Evolutionary conservation across 2,113 vertebrate genomes (phyloP).

Genomic region (Misgurnus mizolepis): DNA sequence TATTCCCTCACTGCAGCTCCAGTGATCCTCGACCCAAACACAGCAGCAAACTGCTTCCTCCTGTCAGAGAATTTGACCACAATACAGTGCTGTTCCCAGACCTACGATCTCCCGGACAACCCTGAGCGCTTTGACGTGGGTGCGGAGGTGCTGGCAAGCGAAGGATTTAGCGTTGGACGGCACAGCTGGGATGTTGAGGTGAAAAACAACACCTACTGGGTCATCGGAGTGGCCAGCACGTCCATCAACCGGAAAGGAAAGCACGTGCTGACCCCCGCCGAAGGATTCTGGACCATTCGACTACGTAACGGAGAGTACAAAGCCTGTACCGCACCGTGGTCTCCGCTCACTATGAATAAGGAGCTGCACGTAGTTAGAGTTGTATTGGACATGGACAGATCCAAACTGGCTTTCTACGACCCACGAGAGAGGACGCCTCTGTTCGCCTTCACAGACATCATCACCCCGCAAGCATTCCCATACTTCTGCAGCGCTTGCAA

Average conservation of each 20-base stretch:
- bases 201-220: constrained; percentile 77
- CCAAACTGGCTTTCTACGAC: constrained; percentile 74
- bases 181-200: constrained; percentile 77
- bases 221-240: constrained; percentile 73
- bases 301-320: constrained; percentile 78
- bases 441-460: constrained; percentile 70
- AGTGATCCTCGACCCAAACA: constrained; percentile 76
- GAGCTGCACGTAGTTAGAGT: constrained; percentile 68
- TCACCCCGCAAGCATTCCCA: constrained; percentile 65
- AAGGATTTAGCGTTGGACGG: constrained; percentile 70
- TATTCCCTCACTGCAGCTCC: constrained; percentile 60
- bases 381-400: constrained; percentile 75
- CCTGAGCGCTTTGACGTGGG: constrained; percentile 76
- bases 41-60: constrained; percentile 75
- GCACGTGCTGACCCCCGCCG: constrained; percentile 74
- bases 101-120: constrained; percentile 76
- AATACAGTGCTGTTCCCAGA: constrained; percentile 69
- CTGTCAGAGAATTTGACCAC: constrained; percentile 72
- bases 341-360: constrained; percentile 67
- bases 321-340: constrained; percentile 77
- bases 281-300: constrained; percentile 79
- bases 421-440: constrained; percentile 69
- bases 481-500: constrained; percentile 79
- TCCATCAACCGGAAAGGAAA: constrained; percentile 77
- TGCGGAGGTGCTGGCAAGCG: constrained; percentile 73